Conservation (phyloP, 1,140 invertebrate genomes). For the Caenorhabditis inopinata region DNA sequence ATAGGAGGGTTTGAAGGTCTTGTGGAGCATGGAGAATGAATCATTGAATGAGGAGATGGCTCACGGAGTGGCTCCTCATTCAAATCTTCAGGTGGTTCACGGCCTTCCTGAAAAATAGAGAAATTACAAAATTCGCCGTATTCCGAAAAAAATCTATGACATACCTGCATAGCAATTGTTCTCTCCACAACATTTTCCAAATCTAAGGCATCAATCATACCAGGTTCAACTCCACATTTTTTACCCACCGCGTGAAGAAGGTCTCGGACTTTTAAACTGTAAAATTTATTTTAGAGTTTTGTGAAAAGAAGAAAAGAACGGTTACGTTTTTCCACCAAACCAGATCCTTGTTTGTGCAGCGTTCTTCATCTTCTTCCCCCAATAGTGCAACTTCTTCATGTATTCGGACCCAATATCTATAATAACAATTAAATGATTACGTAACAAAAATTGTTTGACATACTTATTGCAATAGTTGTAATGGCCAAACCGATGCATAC, state of each 20-base stretch:
- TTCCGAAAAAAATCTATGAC: background rate
- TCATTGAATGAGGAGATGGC: conserved; percentile 20
- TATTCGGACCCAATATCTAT: conserved; percentile 53
- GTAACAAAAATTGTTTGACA: background rate
- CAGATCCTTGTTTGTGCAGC: conserved; percentile 50
- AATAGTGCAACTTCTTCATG: conserved; percentile 53
- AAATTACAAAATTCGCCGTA: background rate
- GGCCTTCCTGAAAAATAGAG: conserved; percentile 55
- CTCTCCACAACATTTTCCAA: conserved; percentile 65
- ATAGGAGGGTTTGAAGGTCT: conserved; percentile 7
- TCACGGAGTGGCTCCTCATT: conserved; percentile 54
- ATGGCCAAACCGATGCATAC: conserved; percentile 51
- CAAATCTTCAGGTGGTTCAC: conserved; percentile 60
- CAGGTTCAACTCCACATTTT: conserved; percentile 63
- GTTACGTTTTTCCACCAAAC: conserved; percentile 52
- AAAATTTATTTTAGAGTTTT: conserved; percentile 4
- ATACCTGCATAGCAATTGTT: conserved; percentile 59
- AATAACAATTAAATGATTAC: background rate
- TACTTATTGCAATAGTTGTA: conserved; percentile 51
- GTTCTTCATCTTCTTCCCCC: conserved; percentile 53
- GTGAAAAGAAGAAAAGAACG: background rate
- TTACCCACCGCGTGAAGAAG: conserved; percentile 64
- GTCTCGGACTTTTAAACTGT: conserved; percentile 57
- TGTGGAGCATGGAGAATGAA: background rate
- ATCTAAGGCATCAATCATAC: conserved; percentile 61